A percentile compares a stretch with the other conserved stretches of the same genome.
Conservation (phyloP, 2,113 vertebrate species). For the Eudyptes chrysolophus region DNA sequence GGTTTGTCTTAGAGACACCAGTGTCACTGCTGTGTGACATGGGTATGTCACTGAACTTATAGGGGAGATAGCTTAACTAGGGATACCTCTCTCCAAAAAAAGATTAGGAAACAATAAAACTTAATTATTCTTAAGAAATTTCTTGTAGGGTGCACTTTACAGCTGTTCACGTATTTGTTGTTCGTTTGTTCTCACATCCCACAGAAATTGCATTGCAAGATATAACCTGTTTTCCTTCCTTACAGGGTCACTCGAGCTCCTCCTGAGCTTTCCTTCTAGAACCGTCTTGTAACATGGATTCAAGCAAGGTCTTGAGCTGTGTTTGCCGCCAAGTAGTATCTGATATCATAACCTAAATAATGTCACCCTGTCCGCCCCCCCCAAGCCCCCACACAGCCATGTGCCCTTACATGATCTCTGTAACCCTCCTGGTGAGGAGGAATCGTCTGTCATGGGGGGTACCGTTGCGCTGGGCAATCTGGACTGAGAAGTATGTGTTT, state of each 20-base stretch:
- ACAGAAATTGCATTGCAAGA: neutral
- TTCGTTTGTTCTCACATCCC: fast-evolving
- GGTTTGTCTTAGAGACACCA: fast-evolving
- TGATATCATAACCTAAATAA: neutral
- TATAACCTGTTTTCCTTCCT: neutral
- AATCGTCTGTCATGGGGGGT: neutral
- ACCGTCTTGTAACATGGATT: neutral
- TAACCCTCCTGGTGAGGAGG: neutral
- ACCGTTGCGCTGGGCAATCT: neutral
- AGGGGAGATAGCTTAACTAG: neutral
- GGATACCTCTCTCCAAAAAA: neutral
- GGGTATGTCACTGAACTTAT: neutral
- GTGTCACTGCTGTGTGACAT: neutral
- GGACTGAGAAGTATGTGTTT: neutral
- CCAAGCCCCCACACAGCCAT: neutral
- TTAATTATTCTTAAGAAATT: neutral
- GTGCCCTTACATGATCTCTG: neutral
- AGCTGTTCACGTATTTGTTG: neutral
- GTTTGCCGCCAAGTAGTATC: neutral
- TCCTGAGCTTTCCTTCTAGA: neutral
- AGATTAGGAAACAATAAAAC: neutral
- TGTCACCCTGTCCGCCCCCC: neutral
- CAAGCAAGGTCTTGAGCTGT: neutral
- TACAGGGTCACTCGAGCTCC: neutral
- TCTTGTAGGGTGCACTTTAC: neutral